A percentile compares a stretch with the other conserved stretches of the same genome.
These are phyloP conservation scores for Pandion haliaetus DNA, from an alignment of 2,113 vertebrate species.

Conservation along the genomic window DNA sequence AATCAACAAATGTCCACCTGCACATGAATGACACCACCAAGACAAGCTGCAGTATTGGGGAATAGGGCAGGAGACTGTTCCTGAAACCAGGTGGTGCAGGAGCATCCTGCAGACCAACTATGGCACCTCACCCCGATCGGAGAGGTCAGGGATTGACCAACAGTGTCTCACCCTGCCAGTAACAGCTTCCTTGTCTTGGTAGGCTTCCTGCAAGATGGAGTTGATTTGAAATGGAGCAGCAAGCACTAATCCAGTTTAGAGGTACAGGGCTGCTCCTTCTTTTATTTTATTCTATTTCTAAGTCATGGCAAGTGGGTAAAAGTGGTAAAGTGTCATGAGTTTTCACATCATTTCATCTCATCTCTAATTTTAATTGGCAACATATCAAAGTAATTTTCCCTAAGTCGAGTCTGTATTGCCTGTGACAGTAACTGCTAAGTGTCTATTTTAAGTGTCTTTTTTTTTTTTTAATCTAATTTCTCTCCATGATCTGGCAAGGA, in stretches of 20 bases:
- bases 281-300: background rate
- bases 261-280: no score
- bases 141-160: background rate
- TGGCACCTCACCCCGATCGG: background rate
- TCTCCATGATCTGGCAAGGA: background rate
- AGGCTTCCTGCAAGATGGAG: background rate
- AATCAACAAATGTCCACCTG: background rate
- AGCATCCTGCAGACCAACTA: background rate
- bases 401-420: background rate
- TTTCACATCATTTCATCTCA: background rate
- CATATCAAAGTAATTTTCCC: background rate
- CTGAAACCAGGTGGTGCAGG: background rate
- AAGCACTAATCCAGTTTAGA: background rate
- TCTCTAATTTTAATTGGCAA: background rate
- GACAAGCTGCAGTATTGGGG: background rate
- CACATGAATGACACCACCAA: accelerated
- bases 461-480: background rate
- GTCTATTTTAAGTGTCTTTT: background rate
- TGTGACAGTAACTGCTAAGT: no score
- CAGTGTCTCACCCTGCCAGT: accelerated
- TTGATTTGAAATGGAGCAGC: background rate
- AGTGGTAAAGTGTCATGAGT: background rate
- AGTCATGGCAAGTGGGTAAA: background rate
- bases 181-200: background rate
- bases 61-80: background rate